Conservation (phyloP, 2,888 invertebrate genomes). For the Xanthia togata region DNA sequence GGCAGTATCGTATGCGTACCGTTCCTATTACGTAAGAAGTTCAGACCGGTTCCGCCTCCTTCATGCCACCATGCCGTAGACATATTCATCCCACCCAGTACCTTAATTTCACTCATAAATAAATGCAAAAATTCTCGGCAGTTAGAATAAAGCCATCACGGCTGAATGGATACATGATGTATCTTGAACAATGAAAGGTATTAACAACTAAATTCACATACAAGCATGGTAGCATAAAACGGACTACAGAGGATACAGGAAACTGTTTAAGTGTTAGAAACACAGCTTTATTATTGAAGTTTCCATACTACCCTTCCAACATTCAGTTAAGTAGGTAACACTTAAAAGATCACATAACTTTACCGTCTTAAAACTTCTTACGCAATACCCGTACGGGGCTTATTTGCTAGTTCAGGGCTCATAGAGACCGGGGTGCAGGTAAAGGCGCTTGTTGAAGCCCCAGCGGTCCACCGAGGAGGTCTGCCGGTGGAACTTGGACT, state of each 20-base stretch:
- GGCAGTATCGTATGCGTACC: not conserved
- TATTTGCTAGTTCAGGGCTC: slow-evolving; percentile 60
- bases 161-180: not conserved
- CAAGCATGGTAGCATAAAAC: not conserved
- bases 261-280: not conserved
- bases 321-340: too few relatives aligned
- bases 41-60: not conserved
- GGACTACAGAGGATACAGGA: not conserved
- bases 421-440: slow-evolving; percentile 92
- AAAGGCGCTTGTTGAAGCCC: slow-evolving; percentile 92
- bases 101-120: not conserved
- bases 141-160: not conserved
- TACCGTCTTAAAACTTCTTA: not conserved
- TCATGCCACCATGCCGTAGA: not conserved
- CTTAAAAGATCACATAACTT: not conserved
- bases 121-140: slow-evolving; percentile 14
- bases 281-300: not conserved
- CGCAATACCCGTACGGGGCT: not conserved
- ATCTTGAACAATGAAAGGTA: slow-evolving; percentile 13
- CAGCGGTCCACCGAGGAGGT: slow-evolving; percentile 91
- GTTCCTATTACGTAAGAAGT: not conserved
- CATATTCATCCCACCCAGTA: not conserved
- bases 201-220: not conserved
- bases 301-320: not conserved
- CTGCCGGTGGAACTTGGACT: slow-evolving; percentile 86